Conservation (phyloP, 2,888 invertebrate genomes). For the Aphidius colemani region DNA sequence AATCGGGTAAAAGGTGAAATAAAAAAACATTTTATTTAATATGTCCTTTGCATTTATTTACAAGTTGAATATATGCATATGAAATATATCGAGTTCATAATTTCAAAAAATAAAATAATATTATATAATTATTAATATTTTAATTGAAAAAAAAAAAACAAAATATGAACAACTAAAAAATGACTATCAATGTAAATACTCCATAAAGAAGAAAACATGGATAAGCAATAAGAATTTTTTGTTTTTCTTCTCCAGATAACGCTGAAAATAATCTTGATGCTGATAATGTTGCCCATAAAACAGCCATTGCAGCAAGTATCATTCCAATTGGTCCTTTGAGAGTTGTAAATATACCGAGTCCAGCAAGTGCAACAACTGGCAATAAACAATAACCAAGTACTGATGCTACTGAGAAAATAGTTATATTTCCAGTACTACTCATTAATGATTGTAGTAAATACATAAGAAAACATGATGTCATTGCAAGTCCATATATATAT, state of each 20-base stretch:
- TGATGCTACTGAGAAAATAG: constrained; percentile 79
- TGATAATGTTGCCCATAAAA: constrained; percentile 89
- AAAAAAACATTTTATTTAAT: not conserved
- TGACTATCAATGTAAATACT: constrained; percentile 88
- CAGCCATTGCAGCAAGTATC: constrained; percentile 69
- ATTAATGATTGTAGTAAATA: constrained; percentile 84
- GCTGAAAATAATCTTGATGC: constrained; percentile 91
- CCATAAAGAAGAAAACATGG: constrained; percentile 92
- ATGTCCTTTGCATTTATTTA: too few species aligned
- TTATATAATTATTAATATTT: constrained; percentile 10
- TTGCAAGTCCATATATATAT: constrained; percentile 91
- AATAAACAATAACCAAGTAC: constrained; percentile 92
- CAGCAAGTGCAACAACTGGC: constrained; percentile 87
- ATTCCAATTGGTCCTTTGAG: constrained; percentile 76
- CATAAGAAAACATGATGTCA: constrained; percentile 88
- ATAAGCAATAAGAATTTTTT: constrained; percentile 86
- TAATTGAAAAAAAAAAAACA: not conserved
- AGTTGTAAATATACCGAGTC: constrained; percentile 76
- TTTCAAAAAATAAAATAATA: not conserved
- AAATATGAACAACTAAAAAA: constrained; percentile 69
- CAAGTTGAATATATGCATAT: too few species aligned
- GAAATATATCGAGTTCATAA: not conserved
- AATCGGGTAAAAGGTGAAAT: not conserved
- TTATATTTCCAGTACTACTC: constrained; percentile 75
- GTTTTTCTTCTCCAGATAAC: constrained; percentile 85